These are phyloP conservation scores for Scolopax mira DNA, from an alignment of 2,113 vertebrate species.

Conservation along the genomic window DNA sequence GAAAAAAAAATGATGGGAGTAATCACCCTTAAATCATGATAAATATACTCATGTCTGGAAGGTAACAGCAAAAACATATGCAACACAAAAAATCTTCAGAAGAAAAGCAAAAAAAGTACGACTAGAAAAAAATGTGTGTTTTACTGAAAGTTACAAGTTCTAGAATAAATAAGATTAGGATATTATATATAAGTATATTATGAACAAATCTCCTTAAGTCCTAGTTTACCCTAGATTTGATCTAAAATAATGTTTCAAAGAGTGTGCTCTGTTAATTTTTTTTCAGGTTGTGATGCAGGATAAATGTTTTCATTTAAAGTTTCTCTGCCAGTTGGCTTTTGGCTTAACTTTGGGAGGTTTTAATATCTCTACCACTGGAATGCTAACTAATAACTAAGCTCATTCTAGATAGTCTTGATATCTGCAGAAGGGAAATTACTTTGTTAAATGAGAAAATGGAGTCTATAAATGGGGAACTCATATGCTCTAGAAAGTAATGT, in stretches of 20 bases:
- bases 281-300: not conserved
- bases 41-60: not conserved
- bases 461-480: not conserved
- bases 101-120: not conserved
- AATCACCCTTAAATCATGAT: not conserved
- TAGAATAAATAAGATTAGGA: not conserved
- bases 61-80: not conserved
- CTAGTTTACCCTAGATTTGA: not conserved
- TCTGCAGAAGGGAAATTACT: not conserved
- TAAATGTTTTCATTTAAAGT: not conserved
- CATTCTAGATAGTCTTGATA: not conserved
- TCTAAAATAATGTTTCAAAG: slow-evolving; percentile 11
- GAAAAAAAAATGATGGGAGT: not conserved
- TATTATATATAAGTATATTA: not conserved
- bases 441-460: not conserved
- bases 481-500: not conserved
- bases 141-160: not conserved
- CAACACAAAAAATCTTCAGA: not conserved
- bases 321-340: not conserved
- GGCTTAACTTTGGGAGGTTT: not conserved
- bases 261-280: not conserved
- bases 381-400: not conserved
- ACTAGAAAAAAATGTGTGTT: not conserved
- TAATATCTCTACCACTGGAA: not conserved
- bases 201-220: not conserved